Conservation (phyloP, 2,888 invertebrate species). For the Nemurella pictetii region DNA sequence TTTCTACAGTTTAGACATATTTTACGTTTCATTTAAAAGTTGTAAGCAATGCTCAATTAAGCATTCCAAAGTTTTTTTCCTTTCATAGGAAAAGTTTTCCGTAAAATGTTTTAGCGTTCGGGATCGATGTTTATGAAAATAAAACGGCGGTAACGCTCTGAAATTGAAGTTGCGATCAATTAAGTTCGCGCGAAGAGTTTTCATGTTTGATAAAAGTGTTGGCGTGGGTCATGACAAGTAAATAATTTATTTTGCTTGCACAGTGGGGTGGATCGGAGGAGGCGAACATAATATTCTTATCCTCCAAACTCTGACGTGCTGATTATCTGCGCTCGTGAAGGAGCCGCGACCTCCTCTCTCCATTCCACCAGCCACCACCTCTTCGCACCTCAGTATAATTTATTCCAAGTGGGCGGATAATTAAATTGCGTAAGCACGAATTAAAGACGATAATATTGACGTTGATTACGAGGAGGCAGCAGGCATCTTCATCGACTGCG, state of each 20-base stretch:
- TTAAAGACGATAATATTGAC: slow-evolving; percentile 30
- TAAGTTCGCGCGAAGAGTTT: neutral
- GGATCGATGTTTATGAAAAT: neutral
- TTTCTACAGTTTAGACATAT: neutral
- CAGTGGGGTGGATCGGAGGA: too few species aligned
- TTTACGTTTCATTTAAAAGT: neutral
- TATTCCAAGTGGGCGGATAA: slow-evolving; percentile 31
- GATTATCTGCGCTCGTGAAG: too few species aligned
- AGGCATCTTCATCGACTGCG: neutral
- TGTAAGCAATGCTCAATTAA: neutral
- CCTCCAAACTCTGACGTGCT: too few species aligned
- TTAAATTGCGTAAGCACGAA: slow-evolving; percentile 33
- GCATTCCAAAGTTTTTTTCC: neutral
- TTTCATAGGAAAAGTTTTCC: neutral
- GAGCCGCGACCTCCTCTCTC: neutral
- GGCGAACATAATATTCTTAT: too few species aligned
- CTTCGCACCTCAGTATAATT: slow-evolving; percentile 21
- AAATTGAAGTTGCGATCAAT: neutral
- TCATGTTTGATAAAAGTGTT: neutral
- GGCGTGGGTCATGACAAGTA: too few species aligned
- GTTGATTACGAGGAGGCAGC: slow-evolving; percentile 1
- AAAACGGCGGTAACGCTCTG: neutral
- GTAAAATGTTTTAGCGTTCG: neutral
- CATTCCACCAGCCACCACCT: neutral
- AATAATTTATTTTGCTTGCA: too few species aligned